These are phyloP conservation scores for Drosophila atripex DNA, from an alignment of 2,888 invertebrate species.

Conservation along the genomic window DNA sequence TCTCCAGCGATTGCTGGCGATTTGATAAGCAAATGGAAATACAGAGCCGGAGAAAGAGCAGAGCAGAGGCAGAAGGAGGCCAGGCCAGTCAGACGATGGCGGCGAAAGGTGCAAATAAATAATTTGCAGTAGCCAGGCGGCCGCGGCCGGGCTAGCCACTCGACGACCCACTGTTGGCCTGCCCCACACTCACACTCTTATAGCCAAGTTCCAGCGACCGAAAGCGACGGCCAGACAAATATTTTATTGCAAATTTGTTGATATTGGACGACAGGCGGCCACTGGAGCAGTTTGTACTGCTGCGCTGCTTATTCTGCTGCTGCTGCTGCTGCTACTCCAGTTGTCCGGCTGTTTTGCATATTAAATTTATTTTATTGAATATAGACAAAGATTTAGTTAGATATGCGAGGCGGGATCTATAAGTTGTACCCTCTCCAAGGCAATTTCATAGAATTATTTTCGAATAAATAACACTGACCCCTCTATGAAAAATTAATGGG, in stretches of 20 bases:
- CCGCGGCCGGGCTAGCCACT: slow-evolving; percentile 35
- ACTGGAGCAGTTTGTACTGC: slow-evolving; percentile 55
- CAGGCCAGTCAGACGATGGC: slow-evolving; percentile 49
- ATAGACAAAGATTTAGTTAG: slow-evolving; percentile 56
- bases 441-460: not conserved
- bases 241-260: slow-evolving; percentile 79
- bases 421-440: slow-evolving; percentile 1
- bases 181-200: slow-evolving; percentile 42
- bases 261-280: slow-evolving; percentile 71
- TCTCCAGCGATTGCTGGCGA: slow-evolving; percentile 61
- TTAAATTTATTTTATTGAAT: slow-evolving; percentile 79
- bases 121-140: slow-evolving; percentile 71
- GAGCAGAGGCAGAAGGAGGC: slow-evolving; percentile 3
- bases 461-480: not conserved
- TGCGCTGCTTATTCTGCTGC: slow-evolving; percentile 3
- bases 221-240: slow-evolving; percentile 68
- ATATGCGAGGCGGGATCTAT: slow-evolving; percentile 51
- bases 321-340: slow-evolving; percentile 34
- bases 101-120: slow-evolving; percentile 77
- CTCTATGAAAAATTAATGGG: not conserved
- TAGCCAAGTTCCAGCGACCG: slow-evolving; percentile 23
- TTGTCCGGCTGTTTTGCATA: slow-evolving; percentile 69
- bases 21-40: slow-evolving; percentile 75
- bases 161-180: slow-evolving; percentile 44
- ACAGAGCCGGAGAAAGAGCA: slow-evolving; percentile 23